These are phyloP conservation scores for Uropetala carovei DNA, from an alignment of 2,888 invertebrate species.

Conservation along the genomic window DNA sequence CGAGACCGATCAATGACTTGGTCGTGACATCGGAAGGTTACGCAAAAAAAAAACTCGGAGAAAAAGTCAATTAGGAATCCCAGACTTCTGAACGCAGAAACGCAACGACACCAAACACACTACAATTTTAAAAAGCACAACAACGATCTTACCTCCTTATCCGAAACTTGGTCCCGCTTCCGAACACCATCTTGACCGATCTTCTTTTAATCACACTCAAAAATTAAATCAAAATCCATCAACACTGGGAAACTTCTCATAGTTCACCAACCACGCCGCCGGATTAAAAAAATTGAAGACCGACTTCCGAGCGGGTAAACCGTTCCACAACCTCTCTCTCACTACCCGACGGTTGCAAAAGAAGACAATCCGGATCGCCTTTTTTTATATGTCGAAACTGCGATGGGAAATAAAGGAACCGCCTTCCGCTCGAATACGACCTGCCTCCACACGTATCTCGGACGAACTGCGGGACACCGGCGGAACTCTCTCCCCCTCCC, in stretches of 20 bases:
- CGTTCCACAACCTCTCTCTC: not conserved
- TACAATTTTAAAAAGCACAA: not conserved
- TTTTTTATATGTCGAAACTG: not conserved
- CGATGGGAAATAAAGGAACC: too few species aligned
- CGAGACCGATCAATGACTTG: too few species aligned
- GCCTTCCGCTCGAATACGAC: slow-evolving; percentile 51
- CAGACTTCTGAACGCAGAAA: too few species aligned
- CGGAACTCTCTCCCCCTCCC: slow-evolving; percentile 41
- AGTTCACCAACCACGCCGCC: slow-evolving; percentile 2
- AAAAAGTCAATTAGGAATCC: too few species aligned
- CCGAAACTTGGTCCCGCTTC: slow-evolving; percentile 72
- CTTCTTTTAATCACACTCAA: slow-evolving; percentile 45
- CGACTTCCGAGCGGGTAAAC: not conserved
- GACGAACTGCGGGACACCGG: slow-evolving; percentile 40
- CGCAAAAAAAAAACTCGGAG: too few species aligned
- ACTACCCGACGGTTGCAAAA: not conserved
- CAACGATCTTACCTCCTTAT: slow-evolving; percentile 70
- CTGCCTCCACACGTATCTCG: slow-evolving; percentile 61
- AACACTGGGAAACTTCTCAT: slow-evolving; percentile 14
- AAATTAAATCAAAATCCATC: not conserved
- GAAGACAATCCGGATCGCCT: not conserved
- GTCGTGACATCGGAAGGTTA: too few species aligned
- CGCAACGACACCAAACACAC: too few species aligned
- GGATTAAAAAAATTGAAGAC: not conserved
- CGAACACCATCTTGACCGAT: slow-evolving; percentile 71